Evolutionary conservation across 2,888 invertebrate species (phyloP), one percentile per base, ranked within the genome.

Genomic region (Horisme vitalbata): DNA sequence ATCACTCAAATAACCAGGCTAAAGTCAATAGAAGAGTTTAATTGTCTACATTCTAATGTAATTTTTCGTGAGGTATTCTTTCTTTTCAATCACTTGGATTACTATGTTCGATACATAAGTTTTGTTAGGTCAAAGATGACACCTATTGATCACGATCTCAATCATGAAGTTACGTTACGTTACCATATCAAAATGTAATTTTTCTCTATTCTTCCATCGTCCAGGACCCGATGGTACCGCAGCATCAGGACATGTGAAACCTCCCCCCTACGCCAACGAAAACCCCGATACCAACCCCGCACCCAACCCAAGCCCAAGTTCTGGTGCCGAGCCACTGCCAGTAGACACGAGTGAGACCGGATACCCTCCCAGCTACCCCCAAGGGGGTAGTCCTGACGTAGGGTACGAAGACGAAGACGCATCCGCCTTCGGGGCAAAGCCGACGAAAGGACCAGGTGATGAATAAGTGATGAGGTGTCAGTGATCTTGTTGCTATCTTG

Each of bases 211-310:
- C 36, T 44, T 24, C 7, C 2, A n/a, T 37, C 48, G 76, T 68
- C 41, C 63, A 84, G 87, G 85, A 18, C 90, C 90, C 10, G 90
- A 90, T 50, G 91, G 88, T 18, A 90, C 91, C 3, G 92, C 92
- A 21, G 92, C 91, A 15, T 92, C 91, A 55, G 92, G 92, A 0
- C 91, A 91, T 59, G 83, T 90, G 4, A 91, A 91, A 60, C 91
- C 91, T 11, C 83, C 87, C 8, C 87, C 86, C 2, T 89, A 84
- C 61, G 75, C 82, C 21, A 54, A 57, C 36, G 85, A 87, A 8
- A 72, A 75, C 53, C 30, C 54, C 15, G 59, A 58, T 2, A 63
- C 61, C 44, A 60, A 59, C 52, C 68, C 58, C 55, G 59, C 45
- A 26, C 63, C 52, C 33, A 57, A 65, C 10, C 63, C 66, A 13